Base-by-base conservation (phyloP, 2,797 vertebrate genomes). In the Muscicapa comitata region DNA sequence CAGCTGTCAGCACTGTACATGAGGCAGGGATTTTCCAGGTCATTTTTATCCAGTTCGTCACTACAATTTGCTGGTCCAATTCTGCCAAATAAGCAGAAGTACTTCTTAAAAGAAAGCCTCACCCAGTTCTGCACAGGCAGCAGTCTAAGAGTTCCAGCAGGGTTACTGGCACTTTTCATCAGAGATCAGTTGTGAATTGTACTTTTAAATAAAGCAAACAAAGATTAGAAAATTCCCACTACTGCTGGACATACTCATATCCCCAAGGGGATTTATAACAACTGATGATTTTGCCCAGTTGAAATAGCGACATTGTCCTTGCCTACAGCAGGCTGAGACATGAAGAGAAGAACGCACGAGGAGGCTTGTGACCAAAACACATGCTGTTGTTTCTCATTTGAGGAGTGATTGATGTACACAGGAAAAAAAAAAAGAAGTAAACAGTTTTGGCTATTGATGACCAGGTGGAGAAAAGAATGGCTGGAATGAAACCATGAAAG, bases 1-100 rank as follows among this genome's bases (percentile, higher is more conserved):
- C 94, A 96, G 95, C 94, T 95, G 93, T 96, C 91, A 97, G 95
- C 92, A 63, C 92, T 92, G 94, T 94, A 88, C 80, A 75, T 74
- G 95, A 92, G 66, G 17, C 24, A 92, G 91, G 90, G 94, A 95
- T 96, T 96, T 91, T 90, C 53, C 63, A 82, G 53, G 79, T 83
- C 81, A 78, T 95, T 96, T 95, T 94, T 87, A 89, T 84, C 74
- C 77, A 73, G 78, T 92, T 95, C 93, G 95, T 96, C 93, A 81
- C 73, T 91, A 76, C 94, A 93, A 94, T 95, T 96, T 93, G 89
- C 84, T 88, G n/a, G 42, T 67, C 78, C 67, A 51, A 54, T 95
- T 92, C 91, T 93, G 94, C 88, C 83, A 86, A 72, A 84, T 95
- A 93, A 96, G 85, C 65, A 61, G 74, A 79, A 86, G 40, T 71